Evolutionary conservation across 2,888 invertebrate species (phyloP).

Genomic region (Ecliptopera silaceata): DNA sequence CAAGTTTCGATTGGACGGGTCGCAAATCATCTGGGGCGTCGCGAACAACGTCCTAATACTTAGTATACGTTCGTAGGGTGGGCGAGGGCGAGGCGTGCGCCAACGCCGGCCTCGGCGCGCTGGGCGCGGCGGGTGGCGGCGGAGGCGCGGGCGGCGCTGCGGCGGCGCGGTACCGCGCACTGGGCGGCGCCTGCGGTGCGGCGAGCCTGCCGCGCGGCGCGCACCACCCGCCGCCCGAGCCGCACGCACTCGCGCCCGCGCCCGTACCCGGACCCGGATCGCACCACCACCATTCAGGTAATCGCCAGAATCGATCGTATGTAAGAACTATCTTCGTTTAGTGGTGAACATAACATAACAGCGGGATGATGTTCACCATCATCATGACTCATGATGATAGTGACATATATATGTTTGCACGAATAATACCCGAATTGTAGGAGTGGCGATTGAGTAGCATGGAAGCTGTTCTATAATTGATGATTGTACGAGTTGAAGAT

Average conservation of each 20-base stretch:
- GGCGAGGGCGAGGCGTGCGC: constrained; percentile 45
- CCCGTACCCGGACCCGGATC: constrained; percentile 5
- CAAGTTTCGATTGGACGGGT: no score
- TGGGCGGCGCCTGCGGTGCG: constrained; percentile 66
- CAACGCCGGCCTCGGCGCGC: constrained; percentile 35
- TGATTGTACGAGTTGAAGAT: no score
- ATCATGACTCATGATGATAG: no score
- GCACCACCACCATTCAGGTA: constrained; percentile 31
- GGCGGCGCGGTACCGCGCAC: constrained; percentile 50
- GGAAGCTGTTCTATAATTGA: no score
- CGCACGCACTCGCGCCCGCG: constrained; percentile 48
- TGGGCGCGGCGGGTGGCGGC: constrained; percentile 29
- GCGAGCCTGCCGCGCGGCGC: constrained; percentile 78
- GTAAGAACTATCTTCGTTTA: no score
- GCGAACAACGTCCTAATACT: neutral
- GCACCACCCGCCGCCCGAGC: constrained; percentile 59
- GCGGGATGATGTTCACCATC: no score
- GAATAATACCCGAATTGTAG: no score
- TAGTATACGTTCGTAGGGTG: constrained; percentile 32
- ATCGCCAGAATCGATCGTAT: no score
- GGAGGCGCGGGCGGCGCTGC: constrained; percentile 60
- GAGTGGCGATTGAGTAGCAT: no score
- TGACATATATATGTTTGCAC: no score
- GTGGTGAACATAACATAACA: no score
- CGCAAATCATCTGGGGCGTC: neutral